Base-by-base conservation (phyloP, 1,140 invertebrate species). In the Macrotrachela quadricornifera region DNA sequence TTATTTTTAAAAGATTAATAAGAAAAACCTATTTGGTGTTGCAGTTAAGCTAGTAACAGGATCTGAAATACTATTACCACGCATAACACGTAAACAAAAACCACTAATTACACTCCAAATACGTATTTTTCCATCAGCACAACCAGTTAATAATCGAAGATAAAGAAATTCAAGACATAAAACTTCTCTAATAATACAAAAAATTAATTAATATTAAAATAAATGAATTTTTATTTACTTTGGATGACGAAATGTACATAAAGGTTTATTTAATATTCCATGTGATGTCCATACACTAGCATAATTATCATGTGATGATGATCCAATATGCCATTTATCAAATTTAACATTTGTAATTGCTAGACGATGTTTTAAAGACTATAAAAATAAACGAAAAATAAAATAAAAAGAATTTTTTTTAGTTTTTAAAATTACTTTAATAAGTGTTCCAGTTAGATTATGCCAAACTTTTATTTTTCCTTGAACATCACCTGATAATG, bases 81-180 rank as follows among this genome's bases (percentile, higher is more conserved):
- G 49, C 64, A 69, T 67, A 37, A 71, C 68, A 18, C 69, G 59
- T 56, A 65, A 64, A 52, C 67, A 70, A 55, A 69, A 63, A 14
- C 67, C 66, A 30, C 51, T 69, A 12, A 69, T 49, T 55, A 70
- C 61, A 58, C 69, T 70, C 69, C 69, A 71, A 39, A 71, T 68
- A 18, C 69, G 52, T 18, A 71, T 51, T 47, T 67, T 58, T 3
- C 69, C 69, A 57, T 71, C 69, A n/a, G 60, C 62, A 48, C 61
- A 66, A 46, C 67, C 69, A 10, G 69, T 70, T 47, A 71, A 63
- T 10, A 67, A 65, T 37, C 69, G 59, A 14, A 71, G 56, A 56
- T 63, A 67, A 51, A 60, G 60, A 52, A 70, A 69, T 56, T 66
- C 67, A 41, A 70, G 17, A 56, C 66, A 69, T 17, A 68, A 51